Base-by-base conservation (phyloP, 2,797 vertebrate species). In the Danio tinwini region DNA sequence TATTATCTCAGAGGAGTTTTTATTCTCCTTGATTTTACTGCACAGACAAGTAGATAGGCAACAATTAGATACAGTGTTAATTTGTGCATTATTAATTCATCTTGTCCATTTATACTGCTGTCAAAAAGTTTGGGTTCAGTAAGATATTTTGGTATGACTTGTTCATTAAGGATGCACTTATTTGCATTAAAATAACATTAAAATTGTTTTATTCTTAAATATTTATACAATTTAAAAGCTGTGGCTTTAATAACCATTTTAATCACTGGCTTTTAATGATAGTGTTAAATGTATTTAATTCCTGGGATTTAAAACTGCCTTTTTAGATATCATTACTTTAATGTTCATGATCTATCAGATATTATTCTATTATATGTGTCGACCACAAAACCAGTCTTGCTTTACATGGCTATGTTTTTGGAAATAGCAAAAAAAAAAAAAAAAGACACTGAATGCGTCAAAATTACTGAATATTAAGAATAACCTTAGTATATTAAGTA, bases 1-100 rank as follows among this genome's bases (percentile, higher is more conserved):
- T 81, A 98, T 96, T 55, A 98, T 96, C 92, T 99, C 98, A 0
- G 96, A 96, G 11, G 96, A 94, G 0, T 93, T 96, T 88, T 94
- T 98, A 82, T 98, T 98, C 81, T 97, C 96, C 89, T 98, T 99
- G 87, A 99, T 94, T 77, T 94, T 92, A 82, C 97, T 99, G 92
- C 73, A 70, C 16, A 79, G 44, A 39, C 50, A 10, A 63, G 12
- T 39, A 29, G 10, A 70, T 4, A 17, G 14, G 5, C 4, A 74
- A 52, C 29, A 40, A 29, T 47, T 19, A 74, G 47, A 74, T 50
- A 49, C 7, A 44, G 17, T 0, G 1, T 58, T 55, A 0, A 56
- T 53, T 74, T 13, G 11, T 13, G 0, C 39, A 6, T 61, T 14
- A 64, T 50, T 37, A 4, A 40, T 37, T 42, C 1, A 40, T 53